These are phyloP conservation scores for Ophthalmolycus amberensis DNA, from an alignment of 2,113 vertebrate genomes.

Conservation along the genomic window DNA sequence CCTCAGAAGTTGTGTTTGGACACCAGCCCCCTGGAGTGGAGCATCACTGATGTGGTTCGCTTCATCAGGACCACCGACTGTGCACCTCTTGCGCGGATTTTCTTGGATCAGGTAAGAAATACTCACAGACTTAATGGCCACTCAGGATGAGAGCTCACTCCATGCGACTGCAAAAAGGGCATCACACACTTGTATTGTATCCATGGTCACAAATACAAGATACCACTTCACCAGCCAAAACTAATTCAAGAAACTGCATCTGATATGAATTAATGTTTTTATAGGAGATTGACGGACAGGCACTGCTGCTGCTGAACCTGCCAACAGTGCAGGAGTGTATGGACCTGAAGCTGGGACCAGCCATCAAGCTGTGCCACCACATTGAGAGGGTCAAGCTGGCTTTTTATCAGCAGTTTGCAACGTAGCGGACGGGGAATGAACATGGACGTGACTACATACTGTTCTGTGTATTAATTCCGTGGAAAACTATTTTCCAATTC, in stretches of 20 bases:
- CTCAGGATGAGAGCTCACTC: constrained; percentile 4
- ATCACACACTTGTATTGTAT: background rate
- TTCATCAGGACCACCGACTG: constrained; percentile 98
- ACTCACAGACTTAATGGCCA: constrained; percentile 12
- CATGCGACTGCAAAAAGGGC: background rate
- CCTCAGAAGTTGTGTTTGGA: constrained; percentile 93
- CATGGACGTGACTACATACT: constrained; percentile 45
- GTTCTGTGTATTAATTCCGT: constrained; percentile 43
- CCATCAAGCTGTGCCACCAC: constrained; percentile 98
- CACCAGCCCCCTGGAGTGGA: constrained; percentile 97
- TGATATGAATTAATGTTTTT: constrained; percentile 34
- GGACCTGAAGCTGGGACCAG: constrained; percentile 97
- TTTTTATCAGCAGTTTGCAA: constrained; percentile 98
- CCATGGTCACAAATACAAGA: constrained; percentile 8
- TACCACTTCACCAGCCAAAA: background rate
- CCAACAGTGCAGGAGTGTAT: constrained; percentile 98
- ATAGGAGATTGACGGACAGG: constrained; percentile 98
- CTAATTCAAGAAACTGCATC: background rate
- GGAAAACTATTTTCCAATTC: constrained; percentile 42
- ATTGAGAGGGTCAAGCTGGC: constrained; percentile 98
- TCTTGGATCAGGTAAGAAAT: constrained; percentile 92
- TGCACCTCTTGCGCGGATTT: constrained; percentile 93
- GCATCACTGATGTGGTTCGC: constrained; percentile 92
- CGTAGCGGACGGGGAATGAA: constrained; percentile 79
- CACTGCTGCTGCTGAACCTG: constrained; percentile 94